Conservation (phyloP, 2,888 invertebrate genomes). For the Sphinx pinastri region DNA sequence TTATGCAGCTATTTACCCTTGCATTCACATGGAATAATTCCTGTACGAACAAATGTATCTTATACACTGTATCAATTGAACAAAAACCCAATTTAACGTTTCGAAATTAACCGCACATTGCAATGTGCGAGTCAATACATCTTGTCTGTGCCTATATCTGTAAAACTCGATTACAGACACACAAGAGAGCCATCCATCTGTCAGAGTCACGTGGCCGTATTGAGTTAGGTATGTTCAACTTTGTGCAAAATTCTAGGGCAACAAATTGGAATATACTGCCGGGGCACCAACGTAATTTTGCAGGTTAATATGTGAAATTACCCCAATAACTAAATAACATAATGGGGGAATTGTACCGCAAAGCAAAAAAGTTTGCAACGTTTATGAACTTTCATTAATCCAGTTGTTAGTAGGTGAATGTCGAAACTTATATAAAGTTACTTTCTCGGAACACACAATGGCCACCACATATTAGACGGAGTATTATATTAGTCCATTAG, state of each 20-base stretch:
- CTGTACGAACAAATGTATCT: no score
- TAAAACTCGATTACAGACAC: constrained; percentile 35
- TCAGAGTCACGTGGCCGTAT: constrained; percentile 67
- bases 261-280: constrained; percentile 50
- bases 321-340: constrained; percentile 6
- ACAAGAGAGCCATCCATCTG: constrained; percentile 64
- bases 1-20: neutral
- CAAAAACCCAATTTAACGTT: neutral
- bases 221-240: constrained; percentile 55
- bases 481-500: constrained; percentile 75
- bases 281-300: constrained; percentile 37
- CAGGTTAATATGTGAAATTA: constrained; percentile 25
- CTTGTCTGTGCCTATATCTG: constrained; percentile 18
- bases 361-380: constrained; percentile 48
- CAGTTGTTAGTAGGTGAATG: constrained; percentile 40
- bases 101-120: neutral
- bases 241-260: constrained; percentile 48
- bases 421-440: constrained; percentile 44
- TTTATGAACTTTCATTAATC: constrained; percentile 54
- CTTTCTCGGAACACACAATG: constrained; percentile 47
- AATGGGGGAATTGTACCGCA: constrained; percentile 39
- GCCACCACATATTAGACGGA: constrained; percentile 51
- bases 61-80: neutral
- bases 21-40: neutral
- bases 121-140: constrained; percentile 4